phyloP scores from a whole-genome alignment of 2,797 vertebrate genomes.

The Selene dorsalis region DNA sequence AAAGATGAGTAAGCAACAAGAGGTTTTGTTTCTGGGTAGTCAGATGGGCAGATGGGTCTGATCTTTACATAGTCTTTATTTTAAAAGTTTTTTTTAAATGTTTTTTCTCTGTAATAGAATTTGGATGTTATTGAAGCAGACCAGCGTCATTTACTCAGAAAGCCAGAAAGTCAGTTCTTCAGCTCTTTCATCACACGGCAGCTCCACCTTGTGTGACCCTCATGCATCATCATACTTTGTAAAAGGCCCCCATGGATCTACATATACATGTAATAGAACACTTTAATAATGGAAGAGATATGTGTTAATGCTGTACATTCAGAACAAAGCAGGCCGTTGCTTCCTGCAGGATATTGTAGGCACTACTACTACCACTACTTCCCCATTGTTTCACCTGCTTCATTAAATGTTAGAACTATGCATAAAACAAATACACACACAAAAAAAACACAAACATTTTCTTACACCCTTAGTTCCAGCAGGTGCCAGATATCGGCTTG shows the following conservation, averaged over 20 bases:
- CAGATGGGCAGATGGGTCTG: background rate
- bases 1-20: constrained; percentile 52
- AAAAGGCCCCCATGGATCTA: background rate
- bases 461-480: no score
- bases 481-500: background rate
- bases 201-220: background rate
- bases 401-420: no score
- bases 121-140: background rate
- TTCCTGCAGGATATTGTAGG: background rate
- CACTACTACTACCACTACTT: background rate
- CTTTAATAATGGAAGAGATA: background rate
- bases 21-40: background rate
- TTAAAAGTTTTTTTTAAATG: constrained; percentile 2
- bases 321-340: background rate
- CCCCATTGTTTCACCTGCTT: background rate
- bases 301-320: background rate
- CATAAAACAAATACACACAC: background rate
- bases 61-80: background rate
- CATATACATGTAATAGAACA: no score
- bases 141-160: background rate
- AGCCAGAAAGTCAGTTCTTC: background rate
- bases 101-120: background rate
- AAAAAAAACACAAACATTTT: no score
- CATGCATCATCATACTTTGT: background rate
- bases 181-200: background rate